phyloP scores from a whole-genome alignment of 2,888 invertebrate genomes.

The Caenorhabditis angaria region DNA sequence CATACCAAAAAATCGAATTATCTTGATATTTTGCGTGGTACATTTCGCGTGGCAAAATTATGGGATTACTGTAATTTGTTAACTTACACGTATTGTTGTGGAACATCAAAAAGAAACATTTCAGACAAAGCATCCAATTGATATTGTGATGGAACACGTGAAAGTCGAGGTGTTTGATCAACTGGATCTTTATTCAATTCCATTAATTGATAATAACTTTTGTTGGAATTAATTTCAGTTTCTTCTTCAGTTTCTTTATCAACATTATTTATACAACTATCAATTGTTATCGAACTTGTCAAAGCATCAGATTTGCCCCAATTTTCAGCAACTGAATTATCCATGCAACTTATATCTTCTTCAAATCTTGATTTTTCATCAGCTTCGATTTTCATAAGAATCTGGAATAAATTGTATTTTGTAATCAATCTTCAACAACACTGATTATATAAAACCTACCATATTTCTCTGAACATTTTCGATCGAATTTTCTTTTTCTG shows the following conservation, averaged over 20 bases:
- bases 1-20: too few relatives aligned
- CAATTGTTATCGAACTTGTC: conserved; percentile 6
- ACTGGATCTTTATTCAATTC: conserved; percentile 44
- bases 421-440: neutral
- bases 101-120: conserved; percentile 49
- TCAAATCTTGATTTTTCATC: conserved; percentile 38
- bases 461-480: conserved; percentile 35
- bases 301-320: neutral
- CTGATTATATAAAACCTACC: conserved; percentile 12
- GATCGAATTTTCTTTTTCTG: conserved; percentile 29
- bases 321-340: conserved; percentile 24
- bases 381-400: conserved; percentile 33
- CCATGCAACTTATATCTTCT: conserved; percentile 21
- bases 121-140: conserved; percentile 50
- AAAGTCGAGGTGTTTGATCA: conserved; percentile 33
- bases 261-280: neutral
- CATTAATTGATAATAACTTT: conserved; percentile 41
- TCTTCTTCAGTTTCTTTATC: neutral
- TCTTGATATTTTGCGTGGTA: too few relatives aligned
- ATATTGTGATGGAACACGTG: conserved; percentile 50
- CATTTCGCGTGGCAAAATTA: too few relatives aligned
- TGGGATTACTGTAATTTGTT: neutral
- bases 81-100: conserved; percentile 20
- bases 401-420: conserved; percentile 10
- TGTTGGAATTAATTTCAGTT: neutral